phyloP scores from a whole-genome alignment of 2,113 vertebrate genomes.

The Oreochromis niloticus region DNA sequence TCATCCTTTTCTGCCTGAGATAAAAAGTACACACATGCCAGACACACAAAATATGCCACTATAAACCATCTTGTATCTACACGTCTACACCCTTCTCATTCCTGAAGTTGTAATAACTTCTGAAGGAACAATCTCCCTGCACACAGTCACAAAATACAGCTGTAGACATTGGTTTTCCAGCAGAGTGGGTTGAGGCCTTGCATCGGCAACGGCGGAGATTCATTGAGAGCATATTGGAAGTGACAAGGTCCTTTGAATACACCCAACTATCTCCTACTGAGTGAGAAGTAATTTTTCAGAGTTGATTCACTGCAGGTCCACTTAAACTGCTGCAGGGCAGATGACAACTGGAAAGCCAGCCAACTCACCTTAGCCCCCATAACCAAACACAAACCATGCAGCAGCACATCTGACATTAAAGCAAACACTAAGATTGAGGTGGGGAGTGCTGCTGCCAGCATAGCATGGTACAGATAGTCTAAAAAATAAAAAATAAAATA shows the following conservation, averaged over 20 bases:
- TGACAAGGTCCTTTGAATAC: conserved; percentile 71
- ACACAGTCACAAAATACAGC: conserved; percentile 29
- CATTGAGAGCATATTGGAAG: conserved; percentile 68
- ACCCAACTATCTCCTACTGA: conserved; percentile 57
- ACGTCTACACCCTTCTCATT: conserved; percentile 11
- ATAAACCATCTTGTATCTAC: conserved; percentile 1
- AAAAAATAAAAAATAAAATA: not conserved
- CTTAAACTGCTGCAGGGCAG: conserved; percentile 46
- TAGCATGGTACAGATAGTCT: not conserved
- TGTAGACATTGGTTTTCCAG: conserved; percentile 42
- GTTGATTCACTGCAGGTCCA: conserved; percentile 58
- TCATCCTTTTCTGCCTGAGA: not conserved
- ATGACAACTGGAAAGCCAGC: conserved; percentile 22
- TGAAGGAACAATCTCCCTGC: conserved; percentile 66
- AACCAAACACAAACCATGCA: conserved; percentile 9
- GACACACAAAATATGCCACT: not conserved
- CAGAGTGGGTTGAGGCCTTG: conserved; percentile 27
- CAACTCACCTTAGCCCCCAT: conserved; percentile 14
- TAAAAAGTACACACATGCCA: not conserved
- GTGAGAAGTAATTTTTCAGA: conserved; percentile 65
- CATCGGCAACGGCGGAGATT: conserved; percentile 53
- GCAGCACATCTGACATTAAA: not conserved
- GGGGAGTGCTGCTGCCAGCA: not conserved
- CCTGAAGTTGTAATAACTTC: conserved; percentile 48
- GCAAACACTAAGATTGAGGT: not conserved